phyloP scores from a whole-genome alignment of 2,888 invertebrate species.

The Campaea margaritaria region DNA sequence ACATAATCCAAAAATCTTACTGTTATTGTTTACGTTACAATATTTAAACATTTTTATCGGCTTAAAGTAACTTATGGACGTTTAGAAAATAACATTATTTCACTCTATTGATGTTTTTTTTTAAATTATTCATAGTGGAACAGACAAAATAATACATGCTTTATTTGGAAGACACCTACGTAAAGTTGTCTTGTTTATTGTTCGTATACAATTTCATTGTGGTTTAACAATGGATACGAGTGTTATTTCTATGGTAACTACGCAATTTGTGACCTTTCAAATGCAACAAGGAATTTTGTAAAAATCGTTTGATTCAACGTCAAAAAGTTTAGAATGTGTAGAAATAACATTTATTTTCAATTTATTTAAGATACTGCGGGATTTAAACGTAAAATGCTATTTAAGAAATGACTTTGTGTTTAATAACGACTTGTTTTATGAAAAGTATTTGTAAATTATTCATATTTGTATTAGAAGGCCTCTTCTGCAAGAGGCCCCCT shows the following conservation, averaged over 20 bases:
- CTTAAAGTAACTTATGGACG: conserved; percentile 33
- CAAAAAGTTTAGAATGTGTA: too few species aligned
- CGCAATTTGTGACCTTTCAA: not conserved
- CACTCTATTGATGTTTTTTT: conserved; percentile 21
- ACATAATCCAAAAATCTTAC: conserved; percentile 41
- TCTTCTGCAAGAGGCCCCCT: too few species aligned
- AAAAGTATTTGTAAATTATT: too few species aligned
- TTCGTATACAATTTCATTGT: conserved; percentile 18
- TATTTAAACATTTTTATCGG: conserved; percentile 38
- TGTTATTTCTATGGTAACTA: conserved; percentile 1
- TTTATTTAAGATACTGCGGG: too few species aligned
- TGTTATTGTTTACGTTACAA: conserved; percentile 40
- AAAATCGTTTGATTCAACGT: not conserved
- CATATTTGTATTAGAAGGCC: too few species aligned
- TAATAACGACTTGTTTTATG: too few species aligned
- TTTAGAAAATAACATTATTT: conserved; percentile 35
- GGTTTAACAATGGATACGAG: conserved; percentile 7
- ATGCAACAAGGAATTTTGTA: conserved; percentile 2
- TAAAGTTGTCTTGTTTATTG: conserved; percentile 14
- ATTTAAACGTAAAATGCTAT: too few species aligned
- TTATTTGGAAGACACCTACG: conserved; percentile 4
- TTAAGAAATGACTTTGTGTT: too few species aligned
- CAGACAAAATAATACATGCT: conserved; percentile 6
- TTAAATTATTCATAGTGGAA: conserved; percentile 18
- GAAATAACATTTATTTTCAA: too few species aligned